A percentile compares a stretch with the other conserved stretches of the same genome.
These are phyloP conservation scores for Pogonomyrmex californicus DNA, from an alignment of 1,140 invertebrate species.

Conservation along the genomic window DNA sequence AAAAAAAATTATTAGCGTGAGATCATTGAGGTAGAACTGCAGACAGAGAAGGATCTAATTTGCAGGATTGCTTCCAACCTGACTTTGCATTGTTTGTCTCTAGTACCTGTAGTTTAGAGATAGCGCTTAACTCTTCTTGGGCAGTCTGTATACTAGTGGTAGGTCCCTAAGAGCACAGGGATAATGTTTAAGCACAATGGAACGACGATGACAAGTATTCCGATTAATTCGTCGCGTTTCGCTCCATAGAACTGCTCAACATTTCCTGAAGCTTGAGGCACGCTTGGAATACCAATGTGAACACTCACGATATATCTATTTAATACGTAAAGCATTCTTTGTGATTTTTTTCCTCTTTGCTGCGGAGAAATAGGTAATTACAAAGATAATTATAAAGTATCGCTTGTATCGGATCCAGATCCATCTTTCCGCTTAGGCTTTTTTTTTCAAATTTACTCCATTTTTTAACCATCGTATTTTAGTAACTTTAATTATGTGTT, in stretches of 20 bases:
- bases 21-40: background rate
- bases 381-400: conserved; percentile 70
- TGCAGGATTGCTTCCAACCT: background rate
- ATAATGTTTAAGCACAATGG: conserved; percentile 38
- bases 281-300: background rate
- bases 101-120: conserved; percentile 40
- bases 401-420: conserved; percentile 31
- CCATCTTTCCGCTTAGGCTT: conserved; percentile 9
- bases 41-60: background rate
- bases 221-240: conserved; percentile 48
- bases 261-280: conserved; percentile 22
- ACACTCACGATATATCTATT: conserved; percentile 27
- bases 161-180: conserved; percentile 27
- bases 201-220: conserved; percentile 46
- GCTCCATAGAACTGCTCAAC: conserved; percentile 1
- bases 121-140: conserved; percentile 32
- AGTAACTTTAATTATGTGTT: conserved; percentile 78
- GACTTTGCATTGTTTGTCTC: conserved; percentile 40
- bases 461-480: conserved; percentile 68
- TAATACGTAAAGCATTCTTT: conserved; percentile 1
- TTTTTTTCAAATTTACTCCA: background rate
- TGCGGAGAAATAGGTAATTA: conserved; percentile 66
- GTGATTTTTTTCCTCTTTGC: conserved; percentile 17
- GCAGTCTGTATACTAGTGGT: background rate
- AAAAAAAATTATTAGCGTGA: background rate